Conservation (phyloP, 1,140 invertebrate genomes). For the Bombus superbus region DNA sequence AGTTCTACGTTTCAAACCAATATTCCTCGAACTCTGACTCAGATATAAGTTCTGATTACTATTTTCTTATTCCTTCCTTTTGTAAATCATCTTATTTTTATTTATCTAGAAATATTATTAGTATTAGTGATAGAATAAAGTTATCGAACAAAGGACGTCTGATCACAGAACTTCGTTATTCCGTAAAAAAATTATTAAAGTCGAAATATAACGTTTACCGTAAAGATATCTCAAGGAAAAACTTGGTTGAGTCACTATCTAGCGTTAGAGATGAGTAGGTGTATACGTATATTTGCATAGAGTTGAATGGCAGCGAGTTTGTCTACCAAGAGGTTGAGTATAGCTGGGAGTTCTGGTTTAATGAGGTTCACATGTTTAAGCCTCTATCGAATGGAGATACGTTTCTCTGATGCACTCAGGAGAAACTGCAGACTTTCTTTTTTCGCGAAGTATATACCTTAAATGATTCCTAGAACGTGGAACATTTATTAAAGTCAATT, state of each 20-base stretch:
- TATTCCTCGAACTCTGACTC: neutral
- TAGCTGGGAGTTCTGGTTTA: slow-evolving; percentile 29
- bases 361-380: slow-evolving; percentile 35
- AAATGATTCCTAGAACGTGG: neutral
- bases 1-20: too few relatives aligned
- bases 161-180: neutral
- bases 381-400: slow-evolving; percentile 17
- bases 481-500: neutral
- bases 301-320: slow-evolving; percentile 12
- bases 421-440: slow-evolving; percentile 21
- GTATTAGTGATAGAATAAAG: neutral
- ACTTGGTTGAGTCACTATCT: neutral
- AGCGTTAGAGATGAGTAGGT: neutral
- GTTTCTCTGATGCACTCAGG: neutral
- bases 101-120: neutral
- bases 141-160: neutral
- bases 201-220: neutral
- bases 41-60: neutral
- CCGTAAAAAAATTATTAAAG: neutral
- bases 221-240: neutral
- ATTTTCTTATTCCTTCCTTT: neutral
- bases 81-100: neutral
- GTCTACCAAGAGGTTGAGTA: slow-evolving; percentile 3
- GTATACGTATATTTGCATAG: too few relatives aligned
- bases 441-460: neutral